Percentiles rank a stretch among this genome's conserved stretches.
These are phyloP conservation scores for Meliscaeva auricollis DNA, from an alignment of 2,888 invertebrate genomes.

Conservation along the genomic window DNA sequence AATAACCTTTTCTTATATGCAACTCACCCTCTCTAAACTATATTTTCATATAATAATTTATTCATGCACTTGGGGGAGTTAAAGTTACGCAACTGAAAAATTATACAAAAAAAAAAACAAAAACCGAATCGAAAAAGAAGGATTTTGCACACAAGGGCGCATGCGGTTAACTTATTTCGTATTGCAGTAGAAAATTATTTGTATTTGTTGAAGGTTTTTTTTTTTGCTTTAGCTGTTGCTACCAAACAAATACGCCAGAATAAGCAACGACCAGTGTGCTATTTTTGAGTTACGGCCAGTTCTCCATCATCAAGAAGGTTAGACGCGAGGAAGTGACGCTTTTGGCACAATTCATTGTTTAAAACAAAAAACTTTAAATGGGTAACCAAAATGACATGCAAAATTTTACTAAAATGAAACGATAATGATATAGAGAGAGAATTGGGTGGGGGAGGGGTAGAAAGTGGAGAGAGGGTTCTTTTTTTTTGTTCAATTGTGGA, in stretches of 20 bases:
- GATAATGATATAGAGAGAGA: not conserved
- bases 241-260: not conserved
- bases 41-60: not conserved
- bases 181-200: conserved; percentile 38
- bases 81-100: conserved; percentile 42
- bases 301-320: conserved; percentile 18
- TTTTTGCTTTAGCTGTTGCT: conserved; percentile 15
- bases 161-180: conserved; percentile 53
- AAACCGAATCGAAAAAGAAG: not conserved
- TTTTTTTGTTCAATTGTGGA: not conserved
- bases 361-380: conserved; percentile 7
- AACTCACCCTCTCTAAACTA: not conserved
- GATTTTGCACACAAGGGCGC: conserved; percentile 41
- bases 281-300: conserved; percentile 23
- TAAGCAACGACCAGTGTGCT: not conserved
- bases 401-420: conserved; percentile 15
- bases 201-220: conserved; percentile 10
- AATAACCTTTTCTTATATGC: too few relatives aligned
- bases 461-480: not conserved
- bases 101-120: not conserved
- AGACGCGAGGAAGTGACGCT: conserved; percentile 27
- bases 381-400: conserved; percentile 32
- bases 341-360: conserved; percentile 34
- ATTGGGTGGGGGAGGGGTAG: too few relatives aligned
- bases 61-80: conserved; percentile 9